Conservation (phyloP, 2,888 invertebrate species). For the Ligdia adustata region DNA sequence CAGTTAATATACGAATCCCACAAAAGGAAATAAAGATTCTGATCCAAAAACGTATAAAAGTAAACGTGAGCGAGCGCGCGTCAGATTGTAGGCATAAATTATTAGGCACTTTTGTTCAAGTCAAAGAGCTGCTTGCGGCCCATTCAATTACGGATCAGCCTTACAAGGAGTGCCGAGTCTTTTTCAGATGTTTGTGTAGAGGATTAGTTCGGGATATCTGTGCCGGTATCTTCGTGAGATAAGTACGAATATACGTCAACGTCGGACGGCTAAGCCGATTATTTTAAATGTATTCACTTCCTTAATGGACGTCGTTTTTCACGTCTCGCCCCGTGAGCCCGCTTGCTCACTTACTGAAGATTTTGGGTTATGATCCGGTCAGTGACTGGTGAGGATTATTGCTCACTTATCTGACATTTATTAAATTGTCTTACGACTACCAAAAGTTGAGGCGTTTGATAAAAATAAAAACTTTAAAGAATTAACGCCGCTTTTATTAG, state of each 20-base stretch:
- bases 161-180: slow-evolving; percentile 80
- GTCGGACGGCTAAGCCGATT: slow-evolving; percentile 83
- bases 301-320: slow-evolving; percentile 84
- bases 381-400: slow-evolving; percentile 75
- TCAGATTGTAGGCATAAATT: slow-evolving; percentile 84
- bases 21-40: slow-evolving; percentile 64
- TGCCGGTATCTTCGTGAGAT: slow-evolving; percentile 83
- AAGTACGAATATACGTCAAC: slow-evolving; percentile 84
- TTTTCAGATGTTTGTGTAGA: slow-evolving; percentile 82
- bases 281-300: slow-evolving; percentile 85
- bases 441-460: slow-evolving; percentile 43
- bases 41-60: slow-evolving; percentile 71
- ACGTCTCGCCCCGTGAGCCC: slow-evolving; percentile 65
- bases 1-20: slow-evolving; percentile 72
- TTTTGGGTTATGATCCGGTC: slow-evolving; percentile 83
- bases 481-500: slow-evolving; percentile 43
- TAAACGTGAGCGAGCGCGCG: slow-evolving; percentile 61
- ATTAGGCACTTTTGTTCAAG: slow-evolving; percentile 81
- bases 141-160: slow-evolving; percentile 79
- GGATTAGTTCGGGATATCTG: slow-evolving; percentile 82
- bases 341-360: slow-evolving; percentile 76
- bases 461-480: slow-evolving; percentile 47
- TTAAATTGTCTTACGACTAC: slow-evolving; percentile 62
- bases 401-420: slow-evolving; percentile 68
- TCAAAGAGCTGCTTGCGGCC: slow-evolving; percentile 69